Conservation (phyloP, 2,888 invertebrate species). For the Rhopalosiphum nymphaeae region DNA sequence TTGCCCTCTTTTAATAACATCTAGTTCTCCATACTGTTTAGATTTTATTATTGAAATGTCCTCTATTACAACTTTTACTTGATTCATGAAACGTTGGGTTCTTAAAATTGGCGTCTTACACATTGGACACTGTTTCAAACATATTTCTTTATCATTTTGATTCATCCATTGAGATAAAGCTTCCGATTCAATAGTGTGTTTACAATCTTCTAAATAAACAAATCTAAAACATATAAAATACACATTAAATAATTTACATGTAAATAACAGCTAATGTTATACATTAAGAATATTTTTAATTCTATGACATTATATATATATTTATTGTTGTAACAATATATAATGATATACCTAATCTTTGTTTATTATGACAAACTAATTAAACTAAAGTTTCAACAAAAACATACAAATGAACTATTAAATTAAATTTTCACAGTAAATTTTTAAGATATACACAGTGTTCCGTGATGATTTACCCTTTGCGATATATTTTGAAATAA, state of each 20-base stretch:
- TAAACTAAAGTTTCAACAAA: neutral
- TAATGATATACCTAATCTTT: conserved; percentile 52
- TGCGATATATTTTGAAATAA: no score
- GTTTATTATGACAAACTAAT: neutral
- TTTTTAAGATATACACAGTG: conserved; percentile 63
- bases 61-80: conserved; percentile 71
- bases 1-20: neutral
- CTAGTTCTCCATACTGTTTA: conserved; percentile 68
- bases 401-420: neutral
- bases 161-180: conserved; percentile 70
- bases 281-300: neutral
- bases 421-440: conserved; percentile 29
- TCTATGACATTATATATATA: neutral
- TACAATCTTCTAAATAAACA: conserved; percentile 73
- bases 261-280: neutral
- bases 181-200: conserved; percentile 72
- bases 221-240: conserved; percentile 71
- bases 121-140: conserved; percentile 73
- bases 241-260: neutral
- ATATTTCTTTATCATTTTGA: conserved; percentile 68
- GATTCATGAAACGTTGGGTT: conserved; percentile 74
- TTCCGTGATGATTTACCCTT: no score
- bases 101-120: conserved; percentile 76
- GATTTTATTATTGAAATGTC: conserved; percentile 70
- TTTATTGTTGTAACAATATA: neutral